Evolutionary conservation across 2,113 vertebrate genomes (phyloP), one percentile per base, ranked within the genome.

Genomic region (Eira barbara): DNA sequence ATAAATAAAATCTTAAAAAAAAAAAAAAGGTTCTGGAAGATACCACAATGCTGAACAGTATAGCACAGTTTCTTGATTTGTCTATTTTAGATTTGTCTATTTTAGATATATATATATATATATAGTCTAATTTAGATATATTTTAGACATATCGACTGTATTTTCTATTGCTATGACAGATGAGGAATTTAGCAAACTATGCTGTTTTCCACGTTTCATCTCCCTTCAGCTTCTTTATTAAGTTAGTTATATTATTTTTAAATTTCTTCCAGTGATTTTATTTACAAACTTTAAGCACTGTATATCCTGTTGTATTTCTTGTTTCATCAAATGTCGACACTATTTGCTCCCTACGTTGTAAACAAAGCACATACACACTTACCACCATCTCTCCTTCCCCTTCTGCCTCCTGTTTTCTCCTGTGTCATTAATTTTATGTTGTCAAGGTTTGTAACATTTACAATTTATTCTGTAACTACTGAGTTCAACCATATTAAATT

Each of bases 311-410:
- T 96, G 18, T 88, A 55, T 93, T 93, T 97, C 92, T 93, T 90
- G 21, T 97, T 93, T 91, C 71, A 96, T 93, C 71, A 81, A 96
- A 78, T 63, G 82, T 94, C 67, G 21, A 90, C 65, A 87, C 59
- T 93, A 25, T 83, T 97, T 95, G 49, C 61, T 82, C 11, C 55
- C 23, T 82, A 78, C 36, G 25, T 95, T 94, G 42, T 76, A 95
- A 97, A 89, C 69, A 15, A 88, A 96, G 92, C 71, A 91, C 29
- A 18, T 88, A 27, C 13, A 34, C 29, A 76, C 25, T 81, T 49
- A 91, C 17, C 14, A 11, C 27, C 63, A 23, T 17, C 20, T 83
- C 36, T 92, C 8, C 7, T 49, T 42, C 47, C 49, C 11, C 18
- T 31, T 74, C 18, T 69, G n/a, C 42, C 61, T 49, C 42, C 80